Evolutionary conservation across 2,888 invertebrate species (phyloP).

Genomic region (Sipha maydis): DNA sequence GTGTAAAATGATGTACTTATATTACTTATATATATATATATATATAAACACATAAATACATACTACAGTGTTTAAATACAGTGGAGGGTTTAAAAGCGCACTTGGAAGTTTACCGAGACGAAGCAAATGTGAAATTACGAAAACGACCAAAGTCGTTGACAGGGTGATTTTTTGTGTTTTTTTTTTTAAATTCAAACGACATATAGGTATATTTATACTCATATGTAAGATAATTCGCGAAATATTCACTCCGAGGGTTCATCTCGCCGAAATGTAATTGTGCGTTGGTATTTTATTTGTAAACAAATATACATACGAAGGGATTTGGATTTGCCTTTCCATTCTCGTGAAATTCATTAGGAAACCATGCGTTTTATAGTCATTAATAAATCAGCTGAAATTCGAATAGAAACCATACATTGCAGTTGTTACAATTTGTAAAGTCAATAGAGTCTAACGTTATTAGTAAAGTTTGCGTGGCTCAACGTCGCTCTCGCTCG

Average conservation of each 20-base stretch:
- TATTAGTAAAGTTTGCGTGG: conserved; percentile 56
- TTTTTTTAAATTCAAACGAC: neutral
- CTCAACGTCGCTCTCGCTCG: neutral
- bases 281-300: conserved; percentile 40
- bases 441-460: conserved; percentile 60
- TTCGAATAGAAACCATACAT: conserved; percentile 42
- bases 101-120: conserved; percentile 32
- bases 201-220: neutral
- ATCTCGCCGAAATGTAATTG: conserved; percentile 52
- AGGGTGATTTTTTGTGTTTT: neutral
- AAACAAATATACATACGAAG: conserved; percentile 48
- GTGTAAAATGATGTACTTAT: too few relatives aligned
- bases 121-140: conserved; percentile 36
- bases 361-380: conserved; percentile 55
- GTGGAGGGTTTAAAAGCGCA: neutral
- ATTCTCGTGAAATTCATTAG: conserved; percentile 56
- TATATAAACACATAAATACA: neutral
- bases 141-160: conserved; percentile 15
- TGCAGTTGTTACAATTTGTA: conserved; percentile 57
- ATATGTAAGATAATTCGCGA: conserved; percentile 31
- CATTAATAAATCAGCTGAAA: conserved; percentile 54
- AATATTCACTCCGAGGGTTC: conserved; percentile 21
- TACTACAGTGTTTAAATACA: neutral
- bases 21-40: too few relatives aligned
- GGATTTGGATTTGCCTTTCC: conserved; percentile 26